phyloP scores from a whole-genome alignment of 2,113 vertebrate genomes.

The Vulpes ferrilata region DNA sequence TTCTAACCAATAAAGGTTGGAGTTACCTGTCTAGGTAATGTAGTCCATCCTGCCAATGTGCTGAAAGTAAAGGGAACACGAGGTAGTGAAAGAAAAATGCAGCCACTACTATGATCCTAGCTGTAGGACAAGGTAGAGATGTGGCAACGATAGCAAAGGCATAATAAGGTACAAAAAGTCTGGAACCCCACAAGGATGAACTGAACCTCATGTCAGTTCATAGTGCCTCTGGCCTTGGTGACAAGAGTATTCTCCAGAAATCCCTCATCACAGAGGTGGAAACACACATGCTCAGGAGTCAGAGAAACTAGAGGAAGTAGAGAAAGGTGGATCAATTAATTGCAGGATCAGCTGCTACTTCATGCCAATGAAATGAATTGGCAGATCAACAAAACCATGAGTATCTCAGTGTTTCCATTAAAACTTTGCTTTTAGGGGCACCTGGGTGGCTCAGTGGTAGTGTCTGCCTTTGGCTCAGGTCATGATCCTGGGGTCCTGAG shows the following conservation, averaged over 20 bases:
- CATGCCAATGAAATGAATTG: not conserved
- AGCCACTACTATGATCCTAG: too few species aligned
- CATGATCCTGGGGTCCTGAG: too few species aligned
- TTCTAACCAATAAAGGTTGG: not conserved
- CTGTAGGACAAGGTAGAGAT: not conserved
- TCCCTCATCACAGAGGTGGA: not conserved
- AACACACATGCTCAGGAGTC: not conserved
- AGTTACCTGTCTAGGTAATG: not conserved
- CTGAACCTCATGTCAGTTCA: not conserved
- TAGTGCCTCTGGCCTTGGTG: not conserved
- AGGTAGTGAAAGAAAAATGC: not conserved
- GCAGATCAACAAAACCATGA: not conserved
- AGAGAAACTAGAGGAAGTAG: not conserved
- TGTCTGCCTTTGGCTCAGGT: too few species aligned
- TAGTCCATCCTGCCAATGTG: not conserved
- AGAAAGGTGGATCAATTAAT: too few species aligned
- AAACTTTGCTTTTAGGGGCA: not conserved
- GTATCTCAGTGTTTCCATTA: not conserved
- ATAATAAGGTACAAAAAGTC: too few species aligned
- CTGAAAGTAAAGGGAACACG: not conserved
- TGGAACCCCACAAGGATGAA: not conserved
- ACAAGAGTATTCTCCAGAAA: not conserved
- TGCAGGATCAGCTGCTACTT: not conserved
- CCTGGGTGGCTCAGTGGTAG: too few species aligned
- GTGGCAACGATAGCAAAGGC: not conserved